phyloP scores from a whole-genome alignment of 2,113 vertebrate genomes.

The cattle (Bos taurus) region ARS-UCD2.0 NC_037330.1:101497501-101498000 shows the following conservation, averaged over 20 bases:
- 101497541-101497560: neutral
- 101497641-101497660: neutral
- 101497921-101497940: conserved; percentile 30
- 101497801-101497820: neutral
- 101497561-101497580: neutral
- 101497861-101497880: neutral
- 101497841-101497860: neutral
- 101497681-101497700: neutral
- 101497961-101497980: neutral
- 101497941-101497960: neutral
- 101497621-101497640: neutral
- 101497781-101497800: neutral
- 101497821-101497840: neutral
- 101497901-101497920: conserved; percentile 25
- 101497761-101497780: neutral
- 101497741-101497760: neutral
- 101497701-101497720: neutral
- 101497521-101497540: neutral
- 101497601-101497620: too few species aligned
- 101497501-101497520: neutral
- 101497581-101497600: neutral
- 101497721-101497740: neutral
- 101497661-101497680: neutral
- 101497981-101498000: neutral
- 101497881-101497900: neutral